Evolutionary conservation across 1,140 invertebrate genomes (phyloP), one percentile per base, ranked within the genome.

Genomic region (Lordiphosa collinella): DNA sequence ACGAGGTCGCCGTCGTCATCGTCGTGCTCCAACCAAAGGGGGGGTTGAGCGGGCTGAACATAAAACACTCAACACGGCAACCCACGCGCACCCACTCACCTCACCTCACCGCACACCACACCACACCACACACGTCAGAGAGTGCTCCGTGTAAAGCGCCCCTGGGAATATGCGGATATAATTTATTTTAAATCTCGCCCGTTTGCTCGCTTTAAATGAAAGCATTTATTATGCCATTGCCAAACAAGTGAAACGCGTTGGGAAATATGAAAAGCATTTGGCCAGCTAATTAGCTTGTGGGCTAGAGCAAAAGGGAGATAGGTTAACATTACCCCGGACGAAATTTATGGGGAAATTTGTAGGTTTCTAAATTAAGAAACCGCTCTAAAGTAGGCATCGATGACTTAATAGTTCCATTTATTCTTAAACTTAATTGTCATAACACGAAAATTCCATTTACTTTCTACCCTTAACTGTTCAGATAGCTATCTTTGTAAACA

Each of bases 111-210:
- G 46, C 52, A 55, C 61, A 58, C 58, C 46, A 50, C 55, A 51
- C 51, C 57, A 57, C 56, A 76, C 48, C 47, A 60, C 64, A 69
- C 51, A 60, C 47, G 65, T 55, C 56, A 69, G 57, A 54, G 16
- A 29, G 40, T 25, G 40, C 43, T 43, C 12, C 41, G 50, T 47
- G 52, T 78, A 84, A 84, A 62, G 68, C 68, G 72, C 78, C 79
- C 79, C 60, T 84, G 78, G 78, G 78, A 85, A 73, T 84, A 66
- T 75, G 73, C 74, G 69, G 73, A 78, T 84, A 85, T 84, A 84
- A 84, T 84, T 84, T 84, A 85, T 84, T 84, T 84, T 84, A 84
- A 84, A 84, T 84, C 78, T 82, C 78, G 78, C 62, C 67, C 66
- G 60, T 47, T 71, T 58, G 35, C 55, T 60, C 41, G 54, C 71